Conservation (phyloP, 2,888 invertebrate species). For the Subacronicta megacephala region DNA sequence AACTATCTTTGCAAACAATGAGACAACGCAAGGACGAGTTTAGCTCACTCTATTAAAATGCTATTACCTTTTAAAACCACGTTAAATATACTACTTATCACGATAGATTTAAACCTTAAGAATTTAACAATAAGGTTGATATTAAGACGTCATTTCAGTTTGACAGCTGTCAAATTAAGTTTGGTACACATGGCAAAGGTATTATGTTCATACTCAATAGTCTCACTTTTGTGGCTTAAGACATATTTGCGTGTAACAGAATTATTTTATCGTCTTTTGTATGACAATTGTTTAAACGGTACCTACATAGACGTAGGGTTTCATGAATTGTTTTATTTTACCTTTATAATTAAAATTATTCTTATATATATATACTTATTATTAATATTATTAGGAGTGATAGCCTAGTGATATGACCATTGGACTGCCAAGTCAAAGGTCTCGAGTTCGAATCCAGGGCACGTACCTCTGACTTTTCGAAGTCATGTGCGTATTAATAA, state of each 20-base stretch:
- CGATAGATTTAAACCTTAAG: conserved; percentile 12
- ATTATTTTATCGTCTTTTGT: conserved; percentile 57
- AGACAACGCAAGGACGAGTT: conserved; percentile 87
- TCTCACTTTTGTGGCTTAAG: conserved; percentile 53
- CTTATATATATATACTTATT: no score
- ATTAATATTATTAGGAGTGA: no score
- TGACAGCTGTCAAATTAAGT: conserved; percentile 28
- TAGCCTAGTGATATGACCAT: no score
- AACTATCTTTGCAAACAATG: conserved; percentile 77
- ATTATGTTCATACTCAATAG: conserved; percentile 43
- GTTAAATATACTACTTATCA: conserved; percentile 10
- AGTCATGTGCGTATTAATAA: no score
- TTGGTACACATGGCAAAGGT: conserved; percentile 27
- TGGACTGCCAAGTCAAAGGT: no score
- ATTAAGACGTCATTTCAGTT: conserved; percentile 16
- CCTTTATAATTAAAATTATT: conserved; percentile 45
- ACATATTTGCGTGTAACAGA: conserved; percentile 68
- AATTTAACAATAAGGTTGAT: conserved; percentile 1
- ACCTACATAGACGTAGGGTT: background rate
- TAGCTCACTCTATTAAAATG: conserved; percentile 84
- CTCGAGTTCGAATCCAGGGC: no score
- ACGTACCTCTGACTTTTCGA: no score
- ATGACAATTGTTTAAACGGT: conserved; percentile 53
- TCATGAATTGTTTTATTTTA: conserved; percentile 6
- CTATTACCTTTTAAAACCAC: conserved; percentile 70